phyloP scores from a whole-genome alignment of 2,888 invertebrate species.

The Ormyrus thymus region DNA sequence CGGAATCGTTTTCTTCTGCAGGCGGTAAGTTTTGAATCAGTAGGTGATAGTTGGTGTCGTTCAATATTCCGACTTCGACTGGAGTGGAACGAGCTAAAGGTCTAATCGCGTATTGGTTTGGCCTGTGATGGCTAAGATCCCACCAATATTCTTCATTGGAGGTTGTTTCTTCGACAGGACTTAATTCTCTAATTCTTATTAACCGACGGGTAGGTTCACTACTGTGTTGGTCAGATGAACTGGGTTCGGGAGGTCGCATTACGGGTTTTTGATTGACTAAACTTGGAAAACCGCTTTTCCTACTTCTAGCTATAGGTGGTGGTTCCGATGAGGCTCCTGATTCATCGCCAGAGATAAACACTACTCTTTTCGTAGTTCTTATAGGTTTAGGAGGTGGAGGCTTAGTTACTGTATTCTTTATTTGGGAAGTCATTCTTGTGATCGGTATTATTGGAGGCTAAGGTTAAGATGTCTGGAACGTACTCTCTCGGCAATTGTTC shows the following conservation, averaged over 20 bases:
- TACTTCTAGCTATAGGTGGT: not conserved
- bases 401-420: not conserved
- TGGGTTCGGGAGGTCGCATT: no score
- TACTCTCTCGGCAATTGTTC: not conserved
- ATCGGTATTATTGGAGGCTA: not conserved
- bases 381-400: not conserved
- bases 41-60: no score
- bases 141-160: not conserved
- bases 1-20: not conserved
- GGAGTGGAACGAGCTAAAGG: not conserved
- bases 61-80: not conserved
- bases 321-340: not conserved
- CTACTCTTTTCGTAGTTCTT: not conserved
- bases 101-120: no score
- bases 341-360: not conserved
- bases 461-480: not conserved
- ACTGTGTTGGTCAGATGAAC: no score
- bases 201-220: not conserved
- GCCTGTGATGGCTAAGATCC: not conserved
- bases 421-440: not conserved
- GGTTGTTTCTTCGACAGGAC: not conserved
- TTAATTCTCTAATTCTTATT: not conserved
- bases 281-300: conserved; percentile 1
- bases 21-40: not conserved
- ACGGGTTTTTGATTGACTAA: not conserved